A percentile compares a stretch with the other conserved stretches of the same genome.
These are phyloP conservation scores for Stenodera caucasica DNA, from an alignment of 2,888 invertebrate species.

Conservation along the genomic window DNA sequence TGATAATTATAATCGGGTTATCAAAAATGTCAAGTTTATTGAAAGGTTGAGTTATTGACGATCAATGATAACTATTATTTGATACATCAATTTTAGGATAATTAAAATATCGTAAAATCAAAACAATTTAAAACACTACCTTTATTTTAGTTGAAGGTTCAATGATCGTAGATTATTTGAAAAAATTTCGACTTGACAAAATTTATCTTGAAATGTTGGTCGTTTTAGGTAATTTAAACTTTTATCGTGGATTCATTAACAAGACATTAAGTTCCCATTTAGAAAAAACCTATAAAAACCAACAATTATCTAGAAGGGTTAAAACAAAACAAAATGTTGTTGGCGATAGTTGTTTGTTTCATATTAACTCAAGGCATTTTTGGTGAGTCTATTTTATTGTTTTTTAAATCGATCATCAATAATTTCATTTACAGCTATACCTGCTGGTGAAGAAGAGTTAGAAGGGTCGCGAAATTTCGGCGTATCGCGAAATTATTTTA, in stretches of 20 bases:
- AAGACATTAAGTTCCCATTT: conserved; percentile 17
- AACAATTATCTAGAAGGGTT: conserved; percentile 1
- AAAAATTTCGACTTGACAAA: neutral
- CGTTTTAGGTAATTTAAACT: conserved; percentile 5
- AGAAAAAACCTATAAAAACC: conserved; percentile 12
- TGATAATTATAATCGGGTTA: conserved; percentile 13
- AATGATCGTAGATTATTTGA: too few species aligned
- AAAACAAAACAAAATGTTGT: conserved; percentile 9
- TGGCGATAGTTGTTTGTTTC: neutral
- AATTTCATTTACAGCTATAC: neutral
- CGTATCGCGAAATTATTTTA: neutral
- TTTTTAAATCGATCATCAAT: neutral
- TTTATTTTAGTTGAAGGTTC: too few species aligned
- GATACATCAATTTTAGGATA: neutral
- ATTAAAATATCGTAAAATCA: too few species aligned
- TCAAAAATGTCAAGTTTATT: conserved; percentile 16
- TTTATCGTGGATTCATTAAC: conserved; percentile 17
- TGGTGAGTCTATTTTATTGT: conserved; percentile 13
- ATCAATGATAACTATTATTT: neutral
- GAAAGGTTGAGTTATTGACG: neutral
- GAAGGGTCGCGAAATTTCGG: conserved; percentile 6
- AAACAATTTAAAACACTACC: too few species aligned
- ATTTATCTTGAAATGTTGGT: neutral
- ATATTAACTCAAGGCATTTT: conserved; percentile 11
- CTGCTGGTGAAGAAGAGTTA: neutral